These are phyloP conservation scores for Blera fallax DNA, from an alignment of 2,888 invertebrate genomes.

Conservation along the genomic window DNA sequence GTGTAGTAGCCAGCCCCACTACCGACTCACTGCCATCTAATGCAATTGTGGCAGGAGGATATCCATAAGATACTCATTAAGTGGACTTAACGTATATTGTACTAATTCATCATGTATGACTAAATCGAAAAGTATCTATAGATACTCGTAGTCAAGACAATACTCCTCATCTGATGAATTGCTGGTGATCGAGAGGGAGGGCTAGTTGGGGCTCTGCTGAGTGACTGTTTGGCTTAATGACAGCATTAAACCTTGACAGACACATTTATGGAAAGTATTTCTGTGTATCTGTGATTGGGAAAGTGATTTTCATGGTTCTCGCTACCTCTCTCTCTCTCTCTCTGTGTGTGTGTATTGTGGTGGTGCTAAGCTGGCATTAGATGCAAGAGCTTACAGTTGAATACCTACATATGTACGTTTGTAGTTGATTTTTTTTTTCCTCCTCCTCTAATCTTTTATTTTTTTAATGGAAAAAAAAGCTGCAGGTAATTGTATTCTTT, in stretches of 20 bases:
- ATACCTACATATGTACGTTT: conserved; percentile 9
- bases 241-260: conserved; percentile 66
- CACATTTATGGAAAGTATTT: conserved; percentile 52
- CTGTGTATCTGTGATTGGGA: conserved; percentile 21
- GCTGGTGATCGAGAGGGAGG: neutral
- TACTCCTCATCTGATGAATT: conserved; percentile 2
- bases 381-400: conserved; percentile 1
- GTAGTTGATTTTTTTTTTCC: conserved; percentile 8
- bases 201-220: conserved; percentile 16
- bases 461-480: neutral
- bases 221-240: conserved; percentile 58
- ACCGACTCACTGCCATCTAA: neutral
- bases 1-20: conserved; percentile 9
- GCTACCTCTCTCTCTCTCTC: no score
- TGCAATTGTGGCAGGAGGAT: neutral
- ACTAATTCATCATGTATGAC: conserved; percentile 32
- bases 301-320: conserved; percentile 20
- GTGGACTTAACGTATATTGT: conserved; percentile 50
- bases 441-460: neutral
- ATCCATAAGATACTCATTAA: conserved; percentile 42
- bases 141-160: conserved; percentile 10
- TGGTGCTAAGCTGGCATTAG: neutral
- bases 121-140: conserved; percentile 34
- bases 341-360: neutral
- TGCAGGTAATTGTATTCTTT: conserved; percentile 38